Conservation (phyloP, 2,797 vertebrate genomes). For the Coilia nasus region DNA sequence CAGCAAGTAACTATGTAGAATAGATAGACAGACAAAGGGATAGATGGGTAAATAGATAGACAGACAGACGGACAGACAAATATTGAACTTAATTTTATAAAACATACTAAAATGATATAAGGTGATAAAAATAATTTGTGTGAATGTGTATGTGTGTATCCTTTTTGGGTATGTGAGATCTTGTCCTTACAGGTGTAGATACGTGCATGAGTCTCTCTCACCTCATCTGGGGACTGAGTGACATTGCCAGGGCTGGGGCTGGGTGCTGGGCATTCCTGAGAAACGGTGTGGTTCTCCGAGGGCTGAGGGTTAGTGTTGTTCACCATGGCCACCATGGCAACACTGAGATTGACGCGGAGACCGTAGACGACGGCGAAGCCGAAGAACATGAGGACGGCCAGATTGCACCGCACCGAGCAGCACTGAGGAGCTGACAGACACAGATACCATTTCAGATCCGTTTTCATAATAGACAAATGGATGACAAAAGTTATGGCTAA, state of each 20-base stretch:
- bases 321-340: conserved; percentile 87
- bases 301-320: conserved; percentile 66
- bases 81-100: too few relatives aligned
- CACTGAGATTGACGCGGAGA: conserved; percentile 86
- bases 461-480: neutral
- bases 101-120: too few relatives aligned
- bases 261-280: conserved; percentile 61
- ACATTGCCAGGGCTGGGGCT: conserved; percentile 38
- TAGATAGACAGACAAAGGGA: neutral
- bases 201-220: conserved; percentile 53
- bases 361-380: conserved; percentile 82
- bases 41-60: neutral
- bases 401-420: conserved; percentile 79
- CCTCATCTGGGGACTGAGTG: conserved; percentile 59
- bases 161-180: neutral
- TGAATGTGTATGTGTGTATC: neutral
- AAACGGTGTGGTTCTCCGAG: conserved; percentile 51
- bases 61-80: too few relatives aligned
- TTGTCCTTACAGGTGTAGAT: neutral
- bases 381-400: conserved; percentile 83
- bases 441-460: neutral
- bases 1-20: too few relatives aligned
- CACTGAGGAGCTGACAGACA: conserved; percentile 61
- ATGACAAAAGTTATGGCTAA: neutral
- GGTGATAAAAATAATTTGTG: neutral